A percentile compares a stretch with the other conserved stretches of the same genome.
phyloP scores from a whole-genome alignment of 2,113 vertebrate species.

The Mesembrinibis cayennensis region DNA sequence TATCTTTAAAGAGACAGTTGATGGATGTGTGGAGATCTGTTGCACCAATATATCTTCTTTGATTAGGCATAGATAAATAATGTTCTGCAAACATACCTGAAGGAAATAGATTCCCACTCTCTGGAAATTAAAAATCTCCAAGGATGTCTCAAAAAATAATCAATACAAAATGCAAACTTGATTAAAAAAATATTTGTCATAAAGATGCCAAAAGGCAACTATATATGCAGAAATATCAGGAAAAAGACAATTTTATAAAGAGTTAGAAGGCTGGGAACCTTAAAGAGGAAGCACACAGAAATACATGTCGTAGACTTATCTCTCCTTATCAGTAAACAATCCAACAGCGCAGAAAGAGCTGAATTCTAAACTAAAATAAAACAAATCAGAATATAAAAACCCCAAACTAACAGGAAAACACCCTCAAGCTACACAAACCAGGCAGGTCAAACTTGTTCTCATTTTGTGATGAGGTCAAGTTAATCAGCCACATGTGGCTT shows the following conservation, averaged over 20 bases:
- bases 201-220: neutral
- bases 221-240: neutral
- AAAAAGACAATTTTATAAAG: neutral
- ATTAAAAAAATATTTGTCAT: neutral
- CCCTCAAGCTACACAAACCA: slow-evolving; percentile 15
- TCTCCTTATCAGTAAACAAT: neutral
- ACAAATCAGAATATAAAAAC: neutral
- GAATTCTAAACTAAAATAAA: neutral
- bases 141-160: neutral
- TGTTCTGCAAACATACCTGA: neutral
- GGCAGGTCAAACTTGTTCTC: slow-evolving; percentile 45
- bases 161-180: neutral
- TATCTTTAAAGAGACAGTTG: neutral
- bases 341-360: neutral
- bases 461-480: slow-evolving; percentile 60
- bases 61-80: neutral
- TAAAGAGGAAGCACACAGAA: neutral
- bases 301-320: neutral
- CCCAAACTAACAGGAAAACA: neutral
- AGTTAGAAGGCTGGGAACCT: neutral
- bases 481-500: slow-evolving; percentile 63
- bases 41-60: neutral
- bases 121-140: slow-evolving; percentile 25
- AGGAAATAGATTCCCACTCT: neutral
- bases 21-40: neutral